These are phyloP conservation scores for Muschampia staudingeri DNA, from an alignment of 2,888 invertebrate species.

Conservation along the genomic window DNA sequence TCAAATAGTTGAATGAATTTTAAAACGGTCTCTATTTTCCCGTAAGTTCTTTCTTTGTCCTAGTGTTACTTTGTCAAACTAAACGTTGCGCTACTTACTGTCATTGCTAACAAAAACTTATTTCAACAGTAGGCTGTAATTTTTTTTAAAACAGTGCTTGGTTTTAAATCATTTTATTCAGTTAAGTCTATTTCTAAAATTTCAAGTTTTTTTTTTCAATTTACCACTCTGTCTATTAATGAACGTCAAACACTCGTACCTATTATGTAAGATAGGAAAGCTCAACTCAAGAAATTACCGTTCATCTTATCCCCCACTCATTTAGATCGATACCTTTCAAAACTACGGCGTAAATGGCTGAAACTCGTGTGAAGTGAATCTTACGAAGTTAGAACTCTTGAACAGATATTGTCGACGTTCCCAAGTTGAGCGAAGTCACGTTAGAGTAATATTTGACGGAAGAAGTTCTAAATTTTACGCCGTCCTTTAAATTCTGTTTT, in stretches of 20 bases:
- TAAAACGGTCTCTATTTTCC: conserved; percentile 14
- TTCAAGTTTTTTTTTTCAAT: too few relatives aligned
- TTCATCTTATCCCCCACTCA: conserved; percentile 72
- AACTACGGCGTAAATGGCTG: conserved; percentile 57
- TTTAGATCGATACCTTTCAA: conserved; percentile 76
- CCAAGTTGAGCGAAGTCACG: conserved; percentile 41
- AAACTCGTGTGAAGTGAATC: conserved; percentile 47
- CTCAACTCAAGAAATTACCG: conserved; percentile 76
- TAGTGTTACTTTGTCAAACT: conserved; percentile 10
- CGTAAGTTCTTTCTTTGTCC: conserved; percentile 23
- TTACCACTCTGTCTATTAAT: too few relatives aligned
- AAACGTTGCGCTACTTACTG: not conserved
- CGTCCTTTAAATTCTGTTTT: conserved; percentile 30
- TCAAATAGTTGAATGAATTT: not conserved
- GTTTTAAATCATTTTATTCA: too few relatives aligned
- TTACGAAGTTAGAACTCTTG: conserved; percentile 29
- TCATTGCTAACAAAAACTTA: not conserved
- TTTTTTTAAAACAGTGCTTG: not conserved
- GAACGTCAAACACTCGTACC: not conserved
- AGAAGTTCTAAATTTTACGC: conserved; percentile 30
- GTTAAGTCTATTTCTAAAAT: too few relatives aligned
- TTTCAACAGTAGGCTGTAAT: not conserved
- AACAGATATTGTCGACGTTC: conserved; percentile 38
- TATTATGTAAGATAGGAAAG: not conserved
- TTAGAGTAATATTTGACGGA: conserved; percentile 31